Evolutionary conservation across 2,113 vertebrate genomes (phyloP).

Genomic region (Poeciliopsis prolifica): DNA sequence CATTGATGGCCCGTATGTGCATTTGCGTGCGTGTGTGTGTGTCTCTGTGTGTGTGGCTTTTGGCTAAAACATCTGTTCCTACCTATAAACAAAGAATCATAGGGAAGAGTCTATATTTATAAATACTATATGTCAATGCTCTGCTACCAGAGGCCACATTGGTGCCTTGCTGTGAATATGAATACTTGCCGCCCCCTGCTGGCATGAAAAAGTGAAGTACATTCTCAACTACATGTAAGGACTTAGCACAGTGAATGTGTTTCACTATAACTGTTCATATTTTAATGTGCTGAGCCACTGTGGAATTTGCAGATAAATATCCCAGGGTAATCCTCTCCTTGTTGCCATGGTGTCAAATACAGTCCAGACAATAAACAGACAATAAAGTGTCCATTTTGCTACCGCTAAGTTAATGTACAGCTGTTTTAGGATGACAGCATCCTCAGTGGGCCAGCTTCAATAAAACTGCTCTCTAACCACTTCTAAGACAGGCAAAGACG

Average conservation of each 20-base stretch:
- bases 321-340: conserved; percentile 12
- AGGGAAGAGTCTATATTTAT: conserved; percentile 54
- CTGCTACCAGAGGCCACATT: conserved; percentile 58
- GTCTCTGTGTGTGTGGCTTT: conserved; percentile 31
- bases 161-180: conserved; percentile 44
- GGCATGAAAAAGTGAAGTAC: conserved; percentile 50
- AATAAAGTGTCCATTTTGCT: conserved; percentile 48
- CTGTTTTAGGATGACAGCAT: conserved; percentile 68
- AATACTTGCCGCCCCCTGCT: conserved; percentile 57
- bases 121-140: conserved; percentile 48
- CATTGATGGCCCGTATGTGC: conserved; percentile 54
- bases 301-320: not conserved
- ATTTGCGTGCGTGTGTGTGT: conserved; percentile 35
- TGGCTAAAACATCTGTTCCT: conserved; percentile 36
- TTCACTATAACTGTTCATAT: conserved; percentile 10
- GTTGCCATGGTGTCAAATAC: conserved; percentile 61
- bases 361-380: conserved; percentile 60
- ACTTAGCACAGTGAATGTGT: not conserved
- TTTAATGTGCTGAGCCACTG: not conserved
- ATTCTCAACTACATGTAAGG: conserved; percentile 10
- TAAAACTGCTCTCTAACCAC: conserved; percentile 65
- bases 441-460: conserved; percentile 60
- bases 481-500: conserved; percentile 60
- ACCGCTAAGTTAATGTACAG: conserved; percentile 62
- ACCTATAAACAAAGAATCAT: conserved; percentile 66